Base-by-base conservation (phyloP, 2,113 vertebrate genomes). In the Psammodynastes pulverulentus region DNA sequence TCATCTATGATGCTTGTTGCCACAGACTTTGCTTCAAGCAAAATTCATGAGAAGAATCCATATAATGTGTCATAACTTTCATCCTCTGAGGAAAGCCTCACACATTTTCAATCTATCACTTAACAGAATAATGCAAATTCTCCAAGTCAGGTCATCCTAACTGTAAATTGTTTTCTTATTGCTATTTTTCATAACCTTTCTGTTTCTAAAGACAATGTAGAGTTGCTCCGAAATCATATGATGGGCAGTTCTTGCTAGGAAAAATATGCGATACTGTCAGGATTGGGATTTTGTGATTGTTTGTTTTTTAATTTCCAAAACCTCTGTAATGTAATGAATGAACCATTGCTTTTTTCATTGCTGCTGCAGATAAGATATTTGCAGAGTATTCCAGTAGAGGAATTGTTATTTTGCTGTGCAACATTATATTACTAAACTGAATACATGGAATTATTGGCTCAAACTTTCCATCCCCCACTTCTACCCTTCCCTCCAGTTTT, bases 391-490 rank as follows among this genome's bases (percentile, higher is more conserved):
- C 89, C 91, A 92, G 54, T 92, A 54, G 87, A 91, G 86, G 2
- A 34, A 95, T 96, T 96, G 92, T 93, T 94, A 91, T 93, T 94
- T 93, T 88, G 92, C 94, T 91, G 93, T 94, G 95, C 92, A 96
- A 92, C 58, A 91, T 93, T 95, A 94, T 88, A 95, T 88, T 87
- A 84, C 84, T 93, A 93, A 94, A 79, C 90, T 88, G 92, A 92
- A 95, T 94, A 93, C 94, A 93, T 96, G 91, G 95, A 95, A 9
- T 43, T 94, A 95, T 90, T 96, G 97, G 94, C 96, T 95, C 45
- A 9, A 7, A 1, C 92, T 8, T 93, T 92, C 89, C 26, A 10
- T 87, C 91, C 94, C 94, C 51, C 43, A 62, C 34, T 52, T 92
- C 48, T 24, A 43, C 9, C 52, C 43, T 56, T 21, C 43, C 72